Evolutionary conservation across 2,888 invertebrate species (phyloP).

Genomic region (Lithophane ornitopus): DNA sequence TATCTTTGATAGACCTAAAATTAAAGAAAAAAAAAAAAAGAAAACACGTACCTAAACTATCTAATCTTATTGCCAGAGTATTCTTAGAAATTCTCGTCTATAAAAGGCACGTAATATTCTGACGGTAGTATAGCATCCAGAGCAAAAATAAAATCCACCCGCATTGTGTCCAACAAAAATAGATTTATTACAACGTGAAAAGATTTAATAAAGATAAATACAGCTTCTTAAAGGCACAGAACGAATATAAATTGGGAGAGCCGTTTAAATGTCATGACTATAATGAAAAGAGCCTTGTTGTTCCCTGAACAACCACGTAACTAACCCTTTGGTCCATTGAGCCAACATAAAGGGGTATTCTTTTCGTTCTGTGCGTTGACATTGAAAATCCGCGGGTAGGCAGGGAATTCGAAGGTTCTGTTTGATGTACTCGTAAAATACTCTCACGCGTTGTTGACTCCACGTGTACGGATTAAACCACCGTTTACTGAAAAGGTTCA

Average conservation of each 20-base stretch:
- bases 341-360: slow-evolving; percentile 51
- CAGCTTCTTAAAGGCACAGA: neutral
- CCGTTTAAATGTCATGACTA: slow-evolving; percentile 24
- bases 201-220: slow-evolving; percentile 33
- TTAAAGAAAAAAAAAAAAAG: too few species aligned
- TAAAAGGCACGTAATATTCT: neutral
- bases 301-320: slow-evolving; percentile 26
- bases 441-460: slow-evolving; percentile 33
- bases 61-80: neutral
- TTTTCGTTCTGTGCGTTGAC: slow-evolving; percentile 53
- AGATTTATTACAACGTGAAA: slow-evolving; percentile 5
- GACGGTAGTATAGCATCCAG: neutral
- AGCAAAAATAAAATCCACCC: neutral
- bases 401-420: slow-evolving; percentile 32
- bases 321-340: slow-evolving; percentile 64
- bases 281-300: slow-evolving; percentile 47
- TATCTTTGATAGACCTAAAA: neutral
- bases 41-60: neutral
- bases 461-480: slow-evolving; percentile 25
- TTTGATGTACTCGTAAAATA: slow-evolving; percentile 60
- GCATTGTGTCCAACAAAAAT: slow-evolving; percentile 1
- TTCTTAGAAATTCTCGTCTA: neutral
- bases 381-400: slow-evolving; percentile 54
- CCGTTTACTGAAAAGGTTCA: slow-evolving; percentile 22
- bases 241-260: slow-evolving; percentile 35